Conservation (phyloP, 2,888 invertebrate species). For the Cotesia congregata region DNA sequence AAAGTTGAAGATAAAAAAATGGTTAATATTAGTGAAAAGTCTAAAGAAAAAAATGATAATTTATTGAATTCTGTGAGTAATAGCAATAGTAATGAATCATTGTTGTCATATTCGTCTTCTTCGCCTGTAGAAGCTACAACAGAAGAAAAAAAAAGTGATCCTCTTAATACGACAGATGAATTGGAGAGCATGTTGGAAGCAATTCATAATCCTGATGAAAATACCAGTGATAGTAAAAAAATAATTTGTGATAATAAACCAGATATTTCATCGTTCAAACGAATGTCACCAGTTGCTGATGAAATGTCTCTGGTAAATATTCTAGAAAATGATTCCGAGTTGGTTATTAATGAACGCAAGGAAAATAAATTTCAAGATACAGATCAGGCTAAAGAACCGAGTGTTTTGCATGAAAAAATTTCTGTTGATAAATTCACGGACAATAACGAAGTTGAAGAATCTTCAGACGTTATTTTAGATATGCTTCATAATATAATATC, state of each 20-base stretch:
- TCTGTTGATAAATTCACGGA: slow-evolving; percentile 38
- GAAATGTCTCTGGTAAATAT: slow-evolving; percentile 68
- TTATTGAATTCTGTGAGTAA: neutral
- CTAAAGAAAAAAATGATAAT: neutral
- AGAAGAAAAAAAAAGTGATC: slow-evolving; percentile 64
- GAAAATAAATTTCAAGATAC: slow-evolving; percentile 47
- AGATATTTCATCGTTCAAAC: slow-evolving; percentile 57
- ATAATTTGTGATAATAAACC: slow-evolving; percentile 49
- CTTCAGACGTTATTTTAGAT: slow-evolving; percentile 79
- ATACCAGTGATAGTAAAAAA: slow-evolving; percentile 55
- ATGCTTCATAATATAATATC: slow-evolving; percentile 78
- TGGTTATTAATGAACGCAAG: slow-evolving; percentile 53
- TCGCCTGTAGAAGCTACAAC: slow-evolving; percentile 27
- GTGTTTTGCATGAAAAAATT: neutral
- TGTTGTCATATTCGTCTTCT: neutral
- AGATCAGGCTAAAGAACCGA: slow-evolving; percentile 2
- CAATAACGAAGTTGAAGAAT: slow-evolving; percentile 70
- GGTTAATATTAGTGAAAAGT: neutral
- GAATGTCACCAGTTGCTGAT: slow-evolving; percentile 66
- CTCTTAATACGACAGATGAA: slow-evolving; percentile 68
- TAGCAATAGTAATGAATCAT: neutral
- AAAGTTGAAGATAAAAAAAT: neutral
- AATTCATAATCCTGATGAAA: slow-evolving; percentile 67
- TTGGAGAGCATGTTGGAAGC: slow-evolving; percentile 70
- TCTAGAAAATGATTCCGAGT: slow-evolving; percentile 63